Evolutionary conservation across 2,888 invertebrate genomes (phyloP), one percentile per base, ranked within the genome.

Genomic region (Cordilura impudica): DNA sequence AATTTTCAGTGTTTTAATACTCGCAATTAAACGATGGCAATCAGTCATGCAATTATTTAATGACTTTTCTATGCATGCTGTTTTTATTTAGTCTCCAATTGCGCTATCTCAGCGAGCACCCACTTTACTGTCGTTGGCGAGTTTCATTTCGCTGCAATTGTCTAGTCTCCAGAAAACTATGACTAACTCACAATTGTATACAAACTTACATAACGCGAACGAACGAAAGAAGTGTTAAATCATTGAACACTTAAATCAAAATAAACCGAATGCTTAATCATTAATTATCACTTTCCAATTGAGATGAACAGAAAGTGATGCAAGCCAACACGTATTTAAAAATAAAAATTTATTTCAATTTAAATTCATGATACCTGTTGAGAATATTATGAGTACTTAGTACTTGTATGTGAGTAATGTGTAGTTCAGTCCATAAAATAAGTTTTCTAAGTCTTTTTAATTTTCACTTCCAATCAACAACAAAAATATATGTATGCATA

Each of bases 211-310:
- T n/a, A 31, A 26, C 29, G 18, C 6, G 18, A 31, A 14, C 14
- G 18, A 14, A n/a, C 61, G 35, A 51, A 21, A 49, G 49, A 63
- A 21, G 49, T 35, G 35, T 31, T 63, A 35, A 63, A 47, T 63
- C 18, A 12, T 63, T 49, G 10, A 56, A 23, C 23, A 63, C 47
- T 63, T 63, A 63, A 63, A 49, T 63, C 19, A 63, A 51, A 35
- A 63, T 63, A 21, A 63, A 63, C 19, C 7, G 23, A 35, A 21
- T 35, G 1, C n/a, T 39, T 39, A 39, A 63, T 31, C 31, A 35
- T 63, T 49, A 31, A 51, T 63, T 63, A 31, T 31, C 63, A 63
- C 63, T 35, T n/a, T 10, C 2, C 35, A 29, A 26, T 21, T 23
- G 43, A 14, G 16, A 14, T n/a, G 23, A n/a, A 39, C 35, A 39